Base-by-base conservation (phyloP, 2,888 invertebrate genomes). In the Peribatodes rhomboidaria region DNA sequence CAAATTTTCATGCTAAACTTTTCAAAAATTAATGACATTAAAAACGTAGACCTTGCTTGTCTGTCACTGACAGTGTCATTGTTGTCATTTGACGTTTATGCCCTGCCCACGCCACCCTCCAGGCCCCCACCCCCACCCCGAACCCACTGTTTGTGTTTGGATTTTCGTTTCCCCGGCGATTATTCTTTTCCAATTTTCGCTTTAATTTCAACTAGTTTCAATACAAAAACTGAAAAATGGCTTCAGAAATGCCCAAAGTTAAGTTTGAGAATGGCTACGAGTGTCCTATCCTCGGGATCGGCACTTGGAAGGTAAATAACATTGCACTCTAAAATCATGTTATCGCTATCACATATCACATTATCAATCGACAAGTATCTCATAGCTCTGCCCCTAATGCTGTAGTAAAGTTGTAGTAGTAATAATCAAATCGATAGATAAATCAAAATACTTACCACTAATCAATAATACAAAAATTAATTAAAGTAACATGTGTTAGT, bases 211-310 rank as follows among this genome's bases (percentile, higher is more conserved):
- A 0, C 37, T 4, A 2, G 31, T 10, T 31, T 22, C 16, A 18
- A 0, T 52, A n/a, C 9, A 37, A 37, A 42, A 35, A 2, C 1
- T 46, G 47, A 55, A 1, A 68, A 77, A 93, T 93, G 91, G 79
- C 83, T 67, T 78, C 83, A 0, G 76, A 85, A 83, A 88, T 94
- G 39, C 94, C 95, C 2, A 88, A 82, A 71, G 85, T 96, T 0
- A 93, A 92, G 54, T 92, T 97, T n/a, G 94, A 91, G 74, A 96
- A 95, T 79, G 96, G 95, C 0, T 70, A 83, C 31, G 91, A 94
- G 68, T 94, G 96, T 74, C 97, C 97, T 0, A 94, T 95, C 46
- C 83, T 97, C 3, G 97, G 97, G 1, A 89, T 97, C n/a, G 97
- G 97, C 16, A 97, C 97, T 3, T 97, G 96, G 96, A 95, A 96